A percentile compares a stretch with the other conserved stretches of the same genome.
Evolutionary conservation across 1,140 invertebrate species (phyloP).

Genomic region (Diprion similis): DNA sequence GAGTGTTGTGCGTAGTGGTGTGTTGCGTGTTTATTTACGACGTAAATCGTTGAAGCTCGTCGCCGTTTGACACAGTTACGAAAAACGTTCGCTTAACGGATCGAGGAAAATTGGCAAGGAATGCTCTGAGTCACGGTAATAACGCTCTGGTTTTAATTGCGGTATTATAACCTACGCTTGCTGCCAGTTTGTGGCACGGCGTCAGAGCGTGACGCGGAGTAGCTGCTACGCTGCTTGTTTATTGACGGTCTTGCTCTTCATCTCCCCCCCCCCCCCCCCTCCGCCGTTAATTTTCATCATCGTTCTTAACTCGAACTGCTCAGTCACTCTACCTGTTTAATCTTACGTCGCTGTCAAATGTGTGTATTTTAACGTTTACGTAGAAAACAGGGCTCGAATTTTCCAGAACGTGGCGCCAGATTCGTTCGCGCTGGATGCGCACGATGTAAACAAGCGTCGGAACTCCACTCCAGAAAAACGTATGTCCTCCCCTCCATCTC

Average conservation of each 20-base stretch:
- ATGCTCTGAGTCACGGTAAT: neutral
- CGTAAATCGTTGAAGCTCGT: neutral
- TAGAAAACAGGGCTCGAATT: neutral
- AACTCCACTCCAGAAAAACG: neutral
- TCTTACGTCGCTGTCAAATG: no score
- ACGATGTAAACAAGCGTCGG: neutral
- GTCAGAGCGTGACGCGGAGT: neutral
- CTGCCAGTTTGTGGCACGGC: neutral
- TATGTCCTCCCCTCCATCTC: neutral
- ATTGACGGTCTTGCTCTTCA: no score
- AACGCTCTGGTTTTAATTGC: neutral
- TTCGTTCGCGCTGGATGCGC: neutral
- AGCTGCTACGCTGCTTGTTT: no score
- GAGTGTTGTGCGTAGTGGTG: conserved; percentile 9
- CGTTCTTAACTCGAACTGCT: no score
- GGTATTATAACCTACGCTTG: neutral
- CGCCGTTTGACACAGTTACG: neutral
- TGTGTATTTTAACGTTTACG: no score
- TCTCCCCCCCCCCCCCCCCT: no score
- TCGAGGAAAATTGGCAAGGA: neutral
- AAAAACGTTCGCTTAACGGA: neutral
- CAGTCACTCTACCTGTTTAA: no score
- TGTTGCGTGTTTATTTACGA: conserved; percentile 3
- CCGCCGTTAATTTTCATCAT: no score
- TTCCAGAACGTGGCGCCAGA: neutral